Evolutionary conservation across 2,797 vertebrate species (phyloP).

Genomic region (Pelodytes ibericus): DNA sequence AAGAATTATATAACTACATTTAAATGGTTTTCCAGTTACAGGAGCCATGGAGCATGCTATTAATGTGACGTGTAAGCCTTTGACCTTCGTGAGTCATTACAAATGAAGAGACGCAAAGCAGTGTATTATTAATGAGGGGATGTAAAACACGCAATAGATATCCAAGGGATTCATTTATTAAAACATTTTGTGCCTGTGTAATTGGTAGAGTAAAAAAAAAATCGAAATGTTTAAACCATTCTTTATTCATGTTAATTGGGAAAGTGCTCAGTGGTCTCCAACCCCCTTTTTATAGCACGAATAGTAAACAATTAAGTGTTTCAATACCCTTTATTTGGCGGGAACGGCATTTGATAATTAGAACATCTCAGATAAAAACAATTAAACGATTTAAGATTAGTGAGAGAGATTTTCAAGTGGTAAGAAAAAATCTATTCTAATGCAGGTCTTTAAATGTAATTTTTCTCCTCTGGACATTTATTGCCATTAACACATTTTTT

Average conservation of each 20-base stretch:
- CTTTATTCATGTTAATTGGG: constrained; percentile 21
- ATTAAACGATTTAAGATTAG: too few species aligned
- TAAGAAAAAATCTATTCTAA: too few species aligned
- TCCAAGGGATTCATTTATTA: neutral
- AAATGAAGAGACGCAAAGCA: constrained; percentile 6
- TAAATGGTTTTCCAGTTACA: constrained; percentile 14
- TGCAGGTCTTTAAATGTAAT: too few species aligned
- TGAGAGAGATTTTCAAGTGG: too few species aligned
- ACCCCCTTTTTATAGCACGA: neutral
- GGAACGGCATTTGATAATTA: neutral
- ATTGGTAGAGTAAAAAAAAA: constrained; percentile 21
- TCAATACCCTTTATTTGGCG: neutral
- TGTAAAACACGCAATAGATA: neutral
- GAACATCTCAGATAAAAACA: neutral
- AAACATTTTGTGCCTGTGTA: constrained; percentile 5
- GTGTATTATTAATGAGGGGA: constrained; percentile 2
- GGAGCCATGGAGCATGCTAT: neutral
- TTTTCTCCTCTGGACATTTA: too few species aligned
- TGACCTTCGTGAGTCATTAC: constrained; percentile 37
- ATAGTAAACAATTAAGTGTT: neutral
- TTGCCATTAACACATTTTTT: too few species aligned
- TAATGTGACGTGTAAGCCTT: constrained; percentile 9
- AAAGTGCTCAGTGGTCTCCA: neutral
- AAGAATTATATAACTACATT: constrained; percentile 22
- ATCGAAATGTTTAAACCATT: neutral